Base-by-base conservation (phyloP, 2,113 vertebrate genomes). In the Caranx ignobilis region DNA sequence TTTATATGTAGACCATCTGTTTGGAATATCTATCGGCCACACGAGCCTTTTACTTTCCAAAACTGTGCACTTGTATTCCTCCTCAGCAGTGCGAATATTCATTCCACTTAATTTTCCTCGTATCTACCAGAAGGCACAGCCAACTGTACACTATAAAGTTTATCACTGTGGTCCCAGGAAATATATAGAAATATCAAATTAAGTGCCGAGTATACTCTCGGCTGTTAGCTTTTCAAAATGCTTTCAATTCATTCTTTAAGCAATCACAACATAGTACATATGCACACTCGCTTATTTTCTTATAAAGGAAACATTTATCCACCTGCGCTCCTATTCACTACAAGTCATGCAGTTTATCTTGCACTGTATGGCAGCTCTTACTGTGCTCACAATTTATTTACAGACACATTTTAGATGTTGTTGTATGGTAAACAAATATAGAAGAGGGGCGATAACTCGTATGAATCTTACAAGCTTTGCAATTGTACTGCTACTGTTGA, bases 1-100 rank as follows among this genome's bases (percentile, higher is more conserved):
- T 85, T 75, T 87, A 77, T 71, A 75, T 78, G 76, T 35, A 31
- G 66, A 79, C 75, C 84, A 76, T 88, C 86, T 88, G 82, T 86
- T 79, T 75, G 75, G 66, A 84, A 59, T 73, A 71, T 80, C 52
- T 71, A 79, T 45, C n/a, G 82, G 76, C 79, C 89, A 82, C 76
- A 65, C 56, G 83, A 77, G 81, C 55, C 59, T 77, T 79, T 81
- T 39, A 79, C 73, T 57, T 45, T 88, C 86, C 82, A 90, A 85
- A 74, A 79, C 61, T 84, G 61, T 75, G 55, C 68, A 67, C 76
- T 81, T 78, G 79, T 21, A 76, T 74, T 85, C 43, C 54, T 57
- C 34, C 70, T 78, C 61, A 48, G 71, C 69, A 79, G 81, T 32
- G 71, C 19, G n/a, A 69, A 74, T 75, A 83, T 83, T 87, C 71